phyloP scores from a whole-genome alignment of 2,888 invertebrate species.

The Diaprepes abbreviatus region DNA sequence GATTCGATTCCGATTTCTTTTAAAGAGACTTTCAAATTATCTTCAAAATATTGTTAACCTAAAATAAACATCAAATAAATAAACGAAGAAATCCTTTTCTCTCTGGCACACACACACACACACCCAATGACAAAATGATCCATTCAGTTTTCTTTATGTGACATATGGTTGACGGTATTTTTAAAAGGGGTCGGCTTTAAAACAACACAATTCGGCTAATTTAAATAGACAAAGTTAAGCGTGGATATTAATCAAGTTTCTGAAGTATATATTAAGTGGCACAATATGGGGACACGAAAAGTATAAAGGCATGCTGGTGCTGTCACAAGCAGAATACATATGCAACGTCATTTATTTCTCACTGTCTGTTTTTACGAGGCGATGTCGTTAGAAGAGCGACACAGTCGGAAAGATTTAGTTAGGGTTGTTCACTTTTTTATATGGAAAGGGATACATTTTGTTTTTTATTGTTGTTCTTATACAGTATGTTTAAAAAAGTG shows the following conservation, averaged over 20 bases:
- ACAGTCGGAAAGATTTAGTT: too few relatives aligned
- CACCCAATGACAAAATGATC: too few relatives aligned
- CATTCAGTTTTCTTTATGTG: background rate
- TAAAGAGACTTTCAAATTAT: too few relatives aligned
- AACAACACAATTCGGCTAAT: slow-evolving; percentile 2
- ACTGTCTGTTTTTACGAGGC: background rate
- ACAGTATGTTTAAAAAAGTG: too few relatives aligned
- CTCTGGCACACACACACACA: too few relatives aligned
- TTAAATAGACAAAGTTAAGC: slow-evolving; percentile 9
- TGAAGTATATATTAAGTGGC: slow-evolving; percentile 9
- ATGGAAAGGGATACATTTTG: too few relatives aligned
- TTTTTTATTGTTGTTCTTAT: too few relatives aligned
- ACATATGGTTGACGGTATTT: slow-evolving; percentile 8
- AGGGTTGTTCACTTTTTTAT: too few relatives aligned
- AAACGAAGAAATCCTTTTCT: too few relatives aligned
- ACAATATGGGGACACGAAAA: slow-evolving; percentile 5
- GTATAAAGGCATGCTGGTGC: slow-evolving; percentile 10
- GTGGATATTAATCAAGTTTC: slow-evolving; percentile 11
- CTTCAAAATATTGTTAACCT: too few relatives aligned
- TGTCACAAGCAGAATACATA: slow-evolving; percentile 14
- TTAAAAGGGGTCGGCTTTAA: background rate
- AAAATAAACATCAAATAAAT: too few relatives aligned
- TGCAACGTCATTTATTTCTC: slow-evolving; percentile 11
- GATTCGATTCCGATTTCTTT: too few relatives aligned
- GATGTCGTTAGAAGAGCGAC: background rate